Percentiles rank a stretch among this genome's conserved stretches.
Evolutionary conservation across 2,797 vertebrate genomes (phyloP).

Genomic region (Sebastes hubbsi): DNA sequence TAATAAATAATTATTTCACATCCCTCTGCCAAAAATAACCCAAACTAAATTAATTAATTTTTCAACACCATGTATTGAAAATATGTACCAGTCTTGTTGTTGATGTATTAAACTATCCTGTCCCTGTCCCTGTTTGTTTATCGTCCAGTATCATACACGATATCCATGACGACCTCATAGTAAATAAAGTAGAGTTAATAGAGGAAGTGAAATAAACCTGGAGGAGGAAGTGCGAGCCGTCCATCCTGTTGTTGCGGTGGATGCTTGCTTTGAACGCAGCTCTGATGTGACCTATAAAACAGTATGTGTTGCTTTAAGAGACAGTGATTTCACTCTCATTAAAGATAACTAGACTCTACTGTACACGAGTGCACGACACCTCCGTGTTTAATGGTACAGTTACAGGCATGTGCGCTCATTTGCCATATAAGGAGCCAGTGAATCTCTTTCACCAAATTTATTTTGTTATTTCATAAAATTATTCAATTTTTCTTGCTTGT

Average conservation of each 20-base stretch:
- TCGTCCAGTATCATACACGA: constrained; percentile 26
- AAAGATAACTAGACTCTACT: constrained; percentile 69
- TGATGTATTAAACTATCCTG: background rate
- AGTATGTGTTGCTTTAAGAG: constrained; percentile 80
- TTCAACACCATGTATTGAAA: background rate
- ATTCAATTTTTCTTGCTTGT: background rate
- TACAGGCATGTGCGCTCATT: background rate
- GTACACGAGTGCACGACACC: constrained; percentile 39
- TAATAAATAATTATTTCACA: background rate
- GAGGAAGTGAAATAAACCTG: constrained; percentile 72
- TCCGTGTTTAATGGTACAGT: constrained; percentile 22
- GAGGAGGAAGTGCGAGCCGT: constrained; percentile 68
- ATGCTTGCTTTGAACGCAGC: constrained; percentile 81
- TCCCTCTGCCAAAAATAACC: background rate
- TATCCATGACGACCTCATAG: constrained; percentile 53
- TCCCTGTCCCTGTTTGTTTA: constrained; percentile 23
- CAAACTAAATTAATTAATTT: background rate
- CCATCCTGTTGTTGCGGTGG: constrained; percentile 77
- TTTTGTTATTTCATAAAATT: background rate
- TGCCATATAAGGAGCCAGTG: constrained; percentile 17
- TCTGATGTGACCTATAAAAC: constrained; percentile 81
- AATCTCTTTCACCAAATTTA: background rate
- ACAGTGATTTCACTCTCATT: constrained; percentile 79
- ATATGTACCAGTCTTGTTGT: background rate
- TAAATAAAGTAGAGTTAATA: constrained; percentile 67